A percentile compares a stretch with the other conserved stretches of the same genome.
phyloP scores from a whole-genome alignment of 92 coral and sea anemone genomes.

The Montipora capitata region DNA sequence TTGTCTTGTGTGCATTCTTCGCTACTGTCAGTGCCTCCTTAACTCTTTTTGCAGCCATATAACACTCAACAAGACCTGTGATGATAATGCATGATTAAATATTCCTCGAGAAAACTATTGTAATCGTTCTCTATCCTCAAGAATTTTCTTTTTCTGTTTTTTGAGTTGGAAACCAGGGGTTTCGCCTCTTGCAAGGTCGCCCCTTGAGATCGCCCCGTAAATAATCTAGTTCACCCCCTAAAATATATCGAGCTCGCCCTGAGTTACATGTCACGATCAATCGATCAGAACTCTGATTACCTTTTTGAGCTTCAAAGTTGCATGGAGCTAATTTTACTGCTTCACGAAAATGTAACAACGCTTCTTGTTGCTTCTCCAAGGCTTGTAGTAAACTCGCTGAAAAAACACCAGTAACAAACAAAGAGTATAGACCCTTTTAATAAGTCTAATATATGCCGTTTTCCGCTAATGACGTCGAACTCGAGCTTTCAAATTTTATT shows the following conservation, averaged over 20 bases:
- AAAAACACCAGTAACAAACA: neutral
- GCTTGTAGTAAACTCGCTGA: slow-evolving; percentile 92
- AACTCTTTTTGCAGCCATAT: slow-evolving; percentile 85
- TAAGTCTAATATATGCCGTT: too few relatives aligned
- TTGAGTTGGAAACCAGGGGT: too few relatives aligned
- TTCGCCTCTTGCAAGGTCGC: too few relatives aligned
- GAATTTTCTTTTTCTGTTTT: too few relatives aligned
- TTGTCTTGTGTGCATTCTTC: slow-evolving; percentile 94
- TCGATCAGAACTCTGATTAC: slow-evolving; percentile 31
- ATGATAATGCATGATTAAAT: neutral
- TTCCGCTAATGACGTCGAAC: too few relatives aligned
- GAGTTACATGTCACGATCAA: neutral
- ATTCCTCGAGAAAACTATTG: neutral
- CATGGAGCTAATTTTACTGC: slow-evolving; percentile 93
- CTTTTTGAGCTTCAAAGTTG: slow-evolving; percentile 97
- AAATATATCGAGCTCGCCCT: neutral
- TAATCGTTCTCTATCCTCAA: too few relatives aligned
- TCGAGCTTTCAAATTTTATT: too few relatives aligned
- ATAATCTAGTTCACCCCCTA: neutral
- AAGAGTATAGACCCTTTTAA: too few relatives aligned
- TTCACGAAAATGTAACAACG: slow-evolving; percentile 94
- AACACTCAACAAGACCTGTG: slow-evolving; percentile 95
- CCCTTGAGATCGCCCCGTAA: too few relatives aligned
- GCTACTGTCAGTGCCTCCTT: slow-evolving; percentile 95
- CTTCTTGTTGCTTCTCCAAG: slow-evolving; percentile 92